A percentile compares a stretch with the other conserved stretches of the same genome.
These are phyloP conservation scores for Sisyra nigra DNA, from an alignment of 2,888 invertebrate genomes.

Conservation along the genomic window DNA sequence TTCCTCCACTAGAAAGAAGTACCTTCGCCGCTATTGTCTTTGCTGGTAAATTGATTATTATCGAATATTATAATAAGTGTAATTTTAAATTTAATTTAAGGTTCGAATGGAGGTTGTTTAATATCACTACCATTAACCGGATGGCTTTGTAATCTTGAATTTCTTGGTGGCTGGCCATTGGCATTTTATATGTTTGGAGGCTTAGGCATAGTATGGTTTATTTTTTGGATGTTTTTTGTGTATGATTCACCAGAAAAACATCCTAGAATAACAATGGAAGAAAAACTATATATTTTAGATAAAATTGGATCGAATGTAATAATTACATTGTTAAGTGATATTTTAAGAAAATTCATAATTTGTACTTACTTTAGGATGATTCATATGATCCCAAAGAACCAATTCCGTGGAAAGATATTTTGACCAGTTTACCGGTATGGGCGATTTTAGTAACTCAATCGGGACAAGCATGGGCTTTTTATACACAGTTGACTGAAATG, in stretches of 20 bases:
- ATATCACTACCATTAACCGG: constrained; percentile 71
- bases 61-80: too few species aligned
- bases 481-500: constrained; percentile 66
- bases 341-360: too few species aligned
- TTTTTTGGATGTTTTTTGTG: constrained; percentile 57
- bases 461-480: constrained; percentile 71
- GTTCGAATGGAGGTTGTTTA: constrained; percentile 81
- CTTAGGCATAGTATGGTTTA: constrained; percentile 67
- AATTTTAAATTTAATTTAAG: too few species aligned
- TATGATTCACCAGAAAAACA: constrained; percentile 59
- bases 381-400: constrained; percentile 33
- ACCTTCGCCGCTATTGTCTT: constrained; percentile 79
- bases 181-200: constrained; percentile 76
- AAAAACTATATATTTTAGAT: constrained; percentile 51
- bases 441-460: constrained; percentile 70
- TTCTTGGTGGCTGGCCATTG: constrained; percentile 70
- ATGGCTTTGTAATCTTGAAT: constrained; percentile 60
- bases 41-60: constrained; percentile 39
- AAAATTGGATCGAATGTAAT: constrained; percentile 41
- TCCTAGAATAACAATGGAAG: constrained; percentile 56
- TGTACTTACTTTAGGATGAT: constrained; percentile 3
- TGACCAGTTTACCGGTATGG: constrained; percentile 64
- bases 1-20: constrained; percentile 79
- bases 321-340: too few species aligned
- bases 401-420: constrained; percentile 59